phyloP scores from a whole-genome alignment of 2,888 invertebrate species.

The Pachydiplax longipennis region DNA sequence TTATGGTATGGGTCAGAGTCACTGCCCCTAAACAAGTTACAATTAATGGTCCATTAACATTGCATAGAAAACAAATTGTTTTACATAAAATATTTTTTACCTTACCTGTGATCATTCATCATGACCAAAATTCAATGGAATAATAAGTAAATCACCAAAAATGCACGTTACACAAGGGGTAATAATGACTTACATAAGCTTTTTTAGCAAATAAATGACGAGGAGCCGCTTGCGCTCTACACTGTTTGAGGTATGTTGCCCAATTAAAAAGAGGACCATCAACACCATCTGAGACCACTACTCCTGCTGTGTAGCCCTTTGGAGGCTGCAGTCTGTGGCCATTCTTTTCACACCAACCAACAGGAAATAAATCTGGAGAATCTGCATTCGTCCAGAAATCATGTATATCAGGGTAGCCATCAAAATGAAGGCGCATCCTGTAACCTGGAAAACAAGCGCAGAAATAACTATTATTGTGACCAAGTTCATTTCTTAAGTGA shows the following conservation, averaged over 20 bases:
- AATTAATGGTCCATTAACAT: neutral
- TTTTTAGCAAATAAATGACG: constrained; percentile 77
- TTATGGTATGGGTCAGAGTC: no score
- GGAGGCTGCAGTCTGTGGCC: constrained; percentile 82
- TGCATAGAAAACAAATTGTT: no score
- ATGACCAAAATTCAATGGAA: no score
- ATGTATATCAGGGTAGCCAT: constrained; percentile 86
- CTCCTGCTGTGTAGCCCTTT: constrained; percentile 66
- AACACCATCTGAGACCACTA: constrained; percentile 48
- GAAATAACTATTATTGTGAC: no score
- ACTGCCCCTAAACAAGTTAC: neutral
- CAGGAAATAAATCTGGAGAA: constrained; percentile 89
- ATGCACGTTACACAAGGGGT: neutral
- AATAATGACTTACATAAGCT: constrained; percentile 62
- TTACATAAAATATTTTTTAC: no score
- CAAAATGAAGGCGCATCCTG: constrained; percentile 87
- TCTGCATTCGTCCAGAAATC: constrained; percentile 96
- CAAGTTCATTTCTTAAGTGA: no score
- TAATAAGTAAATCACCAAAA: no score
- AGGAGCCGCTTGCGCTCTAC: constrained; percentile 79
- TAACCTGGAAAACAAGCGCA: constrained; percentile 68
- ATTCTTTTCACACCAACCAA: constrained; percentile 92
- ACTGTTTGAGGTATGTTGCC: constrained; percentile 80
- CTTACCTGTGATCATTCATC: no score
- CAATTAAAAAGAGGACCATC: constrained; percentile 71